phyloP scores from a whole-genome alignment of 1,140 invertebrate species.

The Globodera rostochiensis region DNA sequence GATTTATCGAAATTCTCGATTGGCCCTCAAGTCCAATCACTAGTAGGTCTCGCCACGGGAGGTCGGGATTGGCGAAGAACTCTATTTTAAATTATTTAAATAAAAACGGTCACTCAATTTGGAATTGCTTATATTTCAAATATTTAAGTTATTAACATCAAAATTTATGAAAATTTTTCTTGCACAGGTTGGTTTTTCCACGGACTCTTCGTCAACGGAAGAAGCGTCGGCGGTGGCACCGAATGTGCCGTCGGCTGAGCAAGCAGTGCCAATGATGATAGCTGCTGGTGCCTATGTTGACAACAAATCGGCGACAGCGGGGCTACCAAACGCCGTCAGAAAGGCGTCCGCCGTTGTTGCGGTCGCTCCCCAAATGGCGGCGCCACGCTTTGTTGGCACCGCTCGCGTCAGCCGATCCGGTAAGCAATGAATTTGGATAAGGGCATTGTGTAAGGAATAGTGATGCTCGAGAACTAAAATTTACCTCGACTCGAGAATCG shows the following conservation, averaged over 20 bases:
- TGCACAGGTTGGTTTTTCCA: slow-evolving; percentile 57
- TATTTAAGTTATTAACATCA: no score
- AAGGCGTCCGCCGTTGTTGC: slow-evolving; percentile 30
- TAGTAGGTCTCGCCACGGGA: no score
- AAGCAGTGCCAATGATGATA: neutral
- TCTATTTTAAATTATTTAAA: no score
- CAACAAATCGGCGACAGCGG: neutral
- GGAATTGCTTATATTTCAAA: no score
- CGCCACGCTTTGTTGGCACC: slow-evolving; percentile 18
- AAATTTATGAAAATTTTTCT: neutral
- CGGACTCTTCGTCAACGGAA: slow-evolving; percentile 52
- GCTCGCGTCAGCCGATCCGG: slow-evolving; percentile 30
- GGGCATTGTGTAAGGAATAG: no score
- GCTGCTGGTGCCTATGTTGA: neutral
- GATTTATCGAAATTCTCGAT: no score
- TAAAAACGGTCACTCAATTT: no score
- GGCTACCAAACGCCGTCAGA: slow-evolving; percentile 21
- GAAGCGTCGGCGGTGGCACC: slow-evolving; percentile 21
- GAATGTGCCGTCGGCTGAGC: neutral
- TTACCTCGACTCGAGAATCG: no score
- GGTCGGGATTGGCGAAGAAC: no score
- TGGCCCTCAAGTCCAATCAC: no score
- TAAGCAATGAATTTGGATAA: neutral
- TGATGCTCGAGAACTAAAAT: no score
- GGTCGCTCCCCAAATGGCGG: slow-evolving; percentile 36